Base-by-base conservation (phyloP, 92 coral and sea anemone species). In the Anthopleura xanthogrammica region DNA sequence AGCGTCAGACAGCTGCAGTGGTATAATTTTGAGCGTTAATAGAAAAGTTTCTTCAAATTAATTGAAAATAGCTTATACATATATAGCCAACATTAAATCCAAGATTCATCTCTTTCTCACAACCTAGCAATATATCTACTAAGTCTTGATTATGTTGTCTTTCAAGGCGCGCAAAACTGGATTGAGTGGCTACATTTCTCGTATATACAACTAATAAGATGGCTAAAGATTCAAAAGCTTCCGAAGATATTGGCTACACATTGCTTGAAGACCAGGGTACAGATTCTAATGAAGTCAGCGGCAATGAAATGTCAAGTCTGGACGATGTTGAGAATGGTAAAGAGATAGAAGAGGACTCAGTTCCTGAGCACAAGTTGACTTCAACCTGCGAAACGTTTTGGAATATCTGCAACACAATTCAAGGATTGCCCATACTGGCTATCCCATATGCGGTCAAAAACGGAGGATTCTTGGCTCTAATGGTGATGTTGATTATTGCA, bases 361-460 rank as follows among this genome's bases (percentile, higher is more conserved):
- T 46, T 7, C 82, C 83, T 60, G 87, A 92, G 39, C 77, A 81
- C 50, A 72, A 81, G 46, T 79, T 90, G 65, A 88, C 92, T 23
- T 93, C 98, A 17, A 80, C 91, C 5, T 92, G 91, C 82, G 98
- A 95, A 77, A 89, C 98, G 3, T 95, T 95, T 78, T 95, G 98
- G 98, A 95, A 95, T 68, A 95, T 95, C 79, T 93, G 98, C 76
- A 95, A 95, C 79, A 95, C 98, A 16, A 95, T 95, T 84, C 98
- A 95, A 82, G 98, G 98, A n/a, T 81, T 95, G 41, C 98, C 98
- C 12, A 95, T 95, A 36, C 87, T 95, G 41, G 95, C 97, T 13
- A 95, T 95, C 60, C 98, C 98, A 55, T 95, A 90, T 78, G 98
- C 95, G 10, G 85, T 95, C 50, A 83, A 92, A 52, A 91, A 94